A percentile compares a stretch with the other conserved stretches of the same genome.
These are phyloP conservation scores for Drosophila glabriapex DNA, from an alignment of 2,888 invertebrate species.

Conservation along the genomic window DNA sequence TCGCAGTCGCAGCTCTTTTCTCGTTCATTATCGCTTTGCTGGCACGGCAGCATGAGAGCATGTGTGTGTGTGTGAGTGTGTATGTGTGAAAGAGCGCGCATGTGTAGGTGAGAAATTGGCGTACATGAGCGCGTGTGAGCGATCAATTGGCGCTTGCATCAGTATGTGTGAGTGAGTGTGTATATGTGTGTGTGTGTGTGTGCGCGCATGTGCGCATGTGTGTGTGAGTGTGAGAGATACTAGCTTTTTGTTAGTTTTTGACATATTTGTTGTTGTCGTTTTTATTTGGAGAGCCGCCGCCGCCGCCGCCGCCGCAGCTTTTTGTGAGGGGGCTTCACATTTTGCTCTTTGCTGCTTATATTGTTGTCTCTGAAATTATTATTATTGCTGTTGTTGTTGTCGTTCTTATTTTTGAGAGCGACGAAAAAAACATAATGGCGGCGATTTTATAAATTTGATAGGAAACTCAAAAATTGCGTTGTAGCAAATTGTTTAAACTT, in stretches of 20 bases:
- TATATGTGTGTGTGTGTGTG: conserved; percentile 4
- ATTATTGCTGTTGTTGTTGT: conserved; percentile 11
- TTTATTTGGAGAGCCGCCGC: conserved; percentile 49
- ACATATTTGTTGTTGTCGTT: conserved; percentile 71
- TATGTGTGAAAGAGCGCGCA: conserved; percentile 47
- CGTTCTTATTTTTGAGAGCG: conserved; percentile 31
- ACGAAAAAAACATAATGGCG: conserved; percentile 76
- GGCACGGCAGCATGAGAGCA: conserved; percentile 41
- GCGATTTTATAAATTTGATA: conserved; percentile 71
- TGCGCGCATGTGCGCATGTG: conserved; percentile 12
- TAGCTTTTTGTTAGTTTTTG: conserved; percentile 72
- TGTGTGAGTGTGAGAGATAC: conserved; percentile 44
- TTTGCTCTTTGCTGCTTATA: conserved; percentile 43
- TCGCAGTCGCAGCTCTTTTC: conserved; percentile 31
- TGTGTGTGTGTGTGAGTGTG: conserved; percentile 55
- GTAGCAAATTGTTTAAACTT: conserved; percentile 77
- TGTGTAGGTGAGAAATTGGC: conserved; percentile 78
- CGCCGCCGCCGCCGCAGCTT: conserved; percentile 35
- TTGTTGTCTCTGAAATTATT: conserved; percentile 20
- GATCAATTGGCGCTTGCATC: conserved; percentile 71
- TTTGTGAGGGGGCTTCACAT: conserved; percentile 62
- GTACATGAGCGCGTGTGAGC: conserved; percentile 63
- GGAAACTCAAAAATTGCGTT: conserved; percentile 77
- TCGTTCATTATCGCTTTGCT: conserved; percentile 72
- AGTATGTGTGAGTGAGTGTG: conserved; percentile 14